A percentile compares a stretch with the other conserved stretches of the same genome.
Conservation (phyloP, 1,140 invertebrate genomes). For the Zaprionus gabonicus region DNA sequence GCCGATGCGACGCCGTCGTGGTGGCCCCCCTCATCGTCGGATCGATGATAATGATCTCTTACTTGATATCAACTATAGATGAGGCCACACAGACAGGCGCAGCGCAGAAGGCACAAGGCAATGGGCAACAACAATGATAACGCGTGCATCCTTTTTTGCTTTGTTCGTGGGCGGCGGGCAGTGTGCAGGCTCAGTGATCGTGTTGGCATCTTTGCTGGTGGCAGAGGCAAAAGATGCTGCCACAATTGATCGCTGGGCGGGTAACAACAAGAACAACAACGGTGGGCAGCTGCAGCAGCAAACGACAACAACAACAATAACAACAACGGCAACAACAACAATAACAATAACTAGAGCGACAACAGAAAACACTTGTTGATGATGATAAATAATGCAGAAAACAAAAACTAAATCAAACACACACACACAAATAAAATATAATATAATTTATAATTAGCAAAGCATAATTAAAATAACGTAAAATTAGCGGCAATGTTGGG, state of each 20-base stretch:
- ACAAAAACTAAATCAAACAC: conserved; percentile 16
- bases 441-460: conserved; percentile 77
- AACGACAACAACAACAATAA: conserved; percentile 12
- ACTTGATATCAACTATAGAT: conserved; percentile 2
- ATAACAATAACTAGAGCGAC: conserved; percentile 19
- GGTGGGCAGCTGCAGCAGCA: conserved; percentile 13
- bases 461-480: conserved; percentile 58
- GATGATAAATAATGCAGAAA: conserved; percentile 23
- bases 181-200: conserved; percentile 11
- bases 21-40: conserved; percentile 6
- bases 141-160: conserved; percentile 45
- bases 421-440: conserved; percentile 33
- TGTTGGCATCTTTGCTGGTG: conserved; percentile 35
- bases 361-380: conserved; percentile 18
- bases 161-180: conserved; percentile 9
- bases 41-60: conserved; percentile 12
- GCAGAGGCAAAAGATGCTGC: conserved; percentile 28
- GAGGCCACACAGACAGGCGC: background rate
- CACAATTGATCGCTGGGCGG: conserved; percentile 12
- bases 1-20: background rate
- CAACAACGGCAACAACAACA: conserved; percentile 15
- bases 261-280: background rate
- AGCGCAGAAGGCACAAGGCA: conserved; percentile 3
- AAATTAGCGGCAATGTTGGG: conserved; percentile 42
- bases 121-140: background rate